Evolutionary conservation across 1,140 invertebrate species (phyloP).

Genomic region (Anoplophora glabripennis): DNA sequence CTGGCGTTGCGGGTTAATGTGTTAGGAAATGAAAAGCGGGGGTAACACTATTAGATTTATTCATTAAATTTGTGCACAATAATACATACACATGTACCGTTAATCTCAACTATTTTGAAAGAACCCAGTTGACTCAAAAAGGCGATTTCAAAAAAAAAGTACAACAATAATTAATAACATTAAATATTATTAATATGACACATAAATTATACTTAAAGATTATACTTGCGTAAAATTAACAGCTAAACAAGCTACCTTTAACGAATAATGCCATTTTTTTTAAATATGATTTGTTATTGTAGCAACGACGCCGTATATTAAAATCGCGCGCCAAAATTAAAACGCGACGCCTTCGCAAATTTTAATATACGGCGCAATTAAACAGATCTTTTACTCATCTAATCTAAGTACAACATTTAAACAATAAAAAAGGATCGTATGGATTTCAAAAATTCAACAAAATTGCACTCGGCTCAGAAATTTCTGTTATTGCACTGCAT

Average conservation of each 20-base stretch:
- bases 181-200: slow-evolving; percentile 33
- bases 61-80: slow-evolving; percentile 29
- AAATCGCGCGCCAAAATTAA: slow-evolving; percentile 8
- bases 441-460: slow-evolving; percentile 10
- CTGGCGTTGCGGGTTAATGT: too few species aligned
- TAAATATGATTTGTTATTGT: background rate
- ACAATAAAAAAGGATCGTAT: slow-evolving; percentile 4
- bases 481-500: slow-evolving; percentile 9
- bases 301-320: slow-evolving; percentile 13
- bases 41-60: slow-evolving; percentile 25
- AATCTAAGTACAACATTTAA: slow-evolving; percentile 25
- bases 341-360: slow-evolving; percentile 1
- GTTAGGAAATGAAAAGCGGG: slow-evolving; percentile 8
- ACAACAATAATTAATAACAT: slow-evolving; percentile 29
- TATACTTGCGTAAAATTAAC: slow-evolving; percentile 18
- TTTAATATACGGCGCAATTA: slow-evolving; percentile 7
- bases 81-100: slow-evolving; percentile 19
- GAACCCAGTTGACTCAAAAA: slow-evolving; percentile 10
- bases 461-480: slow-evolving; percentile 16
- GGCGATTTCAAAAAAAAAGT: slow-evolving; percentile 12
- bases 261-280: slow-evolving; percentile 23
- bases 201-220: slow-evolving; percentile 25
- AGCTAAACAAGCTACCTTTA: slow-evolving; percentile 29
- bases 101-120: slow-evolving; percentile 23
- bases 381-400: slow-evolving; percentile 6